phyloP scores from a whole-genome alignment of 2,797 vertebrate genomes.

The Pangasius krempfi region DNA sequence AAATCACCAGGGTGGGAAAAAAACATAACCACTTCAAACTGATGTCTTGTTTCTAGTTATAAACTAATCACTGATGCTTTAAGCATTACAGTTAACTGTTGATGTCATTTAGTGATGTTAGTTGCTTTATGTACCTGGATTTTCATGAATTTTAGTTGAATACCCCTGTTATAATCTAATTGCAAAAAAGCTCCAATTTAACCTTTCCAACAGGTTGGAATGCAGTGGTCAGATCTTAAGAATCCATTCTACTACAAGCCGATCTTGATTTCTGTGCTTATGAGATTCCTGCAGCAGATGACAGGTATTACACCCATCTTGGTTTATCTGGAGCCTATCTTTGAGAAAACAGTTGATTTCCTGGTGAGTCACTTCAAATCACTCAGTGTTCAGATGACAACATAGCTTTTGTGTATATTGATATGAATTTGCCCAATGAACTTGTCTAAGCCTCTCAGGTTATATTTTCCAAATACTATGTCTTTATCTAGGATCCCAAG shows the following conservation, averaged over 20 bases:
- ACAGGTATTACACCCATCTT: conserved; percentile 87
- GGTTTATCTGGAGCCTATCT: conserved; percentile 76
- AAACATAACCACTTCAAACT: not conserved
- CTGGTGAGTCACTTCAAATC: conserved; percentile 43
- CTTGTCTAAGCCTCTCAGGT: not conserved
- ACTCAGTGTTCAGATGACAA: not conserved
- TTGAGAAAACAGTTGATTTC: conserved; percentile 63
- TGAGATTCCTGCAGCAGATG: conserved; percentile 95
- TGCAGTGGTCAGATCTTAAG: conserved; percentile 78
- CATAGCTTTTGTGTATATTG: no score
- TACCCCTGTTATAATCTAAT: not conserved
- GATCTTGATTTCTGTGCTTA: conserved; percentile 81
- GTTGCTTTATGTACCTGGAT: no score
- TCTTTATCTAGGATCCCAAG: conserved; percentile 57
- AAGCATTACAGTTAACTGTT: not conserved
- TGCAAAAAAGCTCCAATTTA: not conserved
- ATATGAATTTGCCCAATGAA: no score
- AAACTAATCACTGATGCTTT: not conserved
- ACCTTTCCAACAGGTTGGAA: conserved; percentile 55
- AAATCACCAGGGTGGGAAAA: no score
- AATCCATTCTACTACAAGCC: conserved; percentile 82
- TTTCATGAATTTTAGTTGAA: not conserved
- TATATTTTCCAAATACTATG: not conserved
- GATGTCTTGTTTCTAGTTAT: not conserved
- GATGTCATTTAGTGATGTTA: not conserved